A percentile compares a stretch with the other conserved stretches of the same genome.
These are phyloP conservation scores for Sisyra nigra DNA, from an alignment of 2,888 invertebrate genomes.

Conservation along the genomic window DNA sequence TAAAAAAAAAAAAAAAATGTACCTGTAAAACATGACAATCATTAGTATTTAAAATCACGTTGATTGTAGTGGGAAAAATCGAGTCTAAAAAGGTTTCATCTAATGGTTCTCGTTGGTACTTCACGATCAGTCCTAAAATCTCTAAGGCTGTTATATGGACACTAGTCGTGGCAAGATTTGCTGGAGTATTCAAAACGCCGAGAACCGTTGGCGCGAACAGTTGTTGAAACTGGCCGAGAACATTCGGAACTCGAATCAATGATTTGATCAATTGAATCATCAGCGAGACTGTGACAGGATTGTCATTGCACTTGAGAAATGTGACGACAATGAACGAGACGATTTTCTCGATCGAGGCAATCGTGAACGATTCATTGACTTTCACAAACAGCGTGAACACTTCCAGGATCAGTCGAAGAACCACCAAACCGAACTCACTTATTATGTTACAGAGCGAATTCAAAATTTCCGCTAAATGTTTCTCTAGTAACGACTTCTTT, in stretches of 20 bases:
- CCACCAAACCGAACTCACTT: neutral
- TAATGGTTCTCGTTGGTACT: constrained; percentile 1
- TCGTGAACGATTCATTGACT: constrained; percentile 35
- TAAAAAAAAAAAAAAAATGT: no score
- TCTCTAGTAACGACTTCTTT: neutral
- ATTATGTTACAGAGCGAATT: constrained; percentile 1
- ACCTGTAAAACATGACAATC: constrained; percentile 6
- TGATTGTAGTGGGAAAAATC: constrained; percentile 3
- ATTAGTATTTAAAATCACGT: constrained; percentile 1
- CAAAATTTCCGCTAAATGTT: neutral
- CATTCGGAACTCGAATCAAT: constrained; percentile 32
- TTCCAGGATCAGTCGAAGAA: constrained; percentile 1
- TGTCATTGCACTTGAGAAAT: constrained; percentile 37
- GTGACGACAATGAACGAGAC: constrained; percentile 39
- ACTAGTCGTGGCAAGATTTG: neutral
- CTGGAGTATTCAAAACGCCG: constrained; percentile 23
- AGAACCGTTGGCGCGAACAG: constrained; percentile 38
- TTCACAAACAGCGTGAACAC: constrained; percentile 4
- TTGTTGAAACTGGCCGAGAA: constrained; percentile 33
- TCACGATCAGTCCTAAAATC: constrained; percentile 4
- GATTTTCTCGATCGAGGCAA: constrained; percentile 35
- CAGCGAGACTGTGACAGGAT: constrained; percentile 34
- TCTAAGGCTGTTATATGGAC: constrained; percentile 4
- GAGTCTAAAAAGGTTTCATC: neutral
- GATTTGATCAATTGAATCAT: constrained; percentile 39